Evolutionary conservation across 1,140 invertebrate genomes (phyloP), one percentile per base, ranked within the genome.

Genomic region (Argopecten irradians): DNA sequence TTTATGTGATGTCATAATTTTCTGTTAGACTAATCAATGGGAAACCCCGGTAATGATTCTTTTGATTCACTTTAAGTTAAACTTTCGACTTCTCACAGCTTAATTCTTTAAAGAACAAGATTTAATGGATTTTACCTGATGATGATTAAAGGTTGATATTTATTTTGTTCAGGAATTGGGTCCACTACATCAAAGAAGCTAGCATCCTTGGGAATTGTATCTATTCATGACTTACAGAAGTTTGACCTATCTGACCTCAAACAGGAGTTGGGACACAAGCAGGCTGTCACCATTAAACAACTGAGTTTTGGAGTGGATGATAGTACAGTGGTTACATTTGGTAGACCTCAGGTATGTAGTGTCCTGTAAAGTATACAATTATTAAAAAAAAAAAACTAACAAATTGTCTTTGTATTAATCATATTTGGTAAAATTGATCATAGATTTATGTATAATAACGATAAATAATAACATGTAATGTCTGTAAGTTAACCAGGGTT

Each of bases 291-390:
- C 2, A 89, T 94, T 22, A 88, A 91, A 86, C 43, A 93, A 14
- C 89, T 94, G 34, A 89, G 90, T 32, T 87, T 88, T 89, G 94
- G 93, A 34, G 87, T 93, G 13, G 94, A 94, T 90, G 88, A 92
- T 34, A 91, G 87, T 22, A 91, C 92, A 46, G 92, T 94, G 0
- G 87, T 92, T 22, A 82, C 89, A 84, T 93, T 88, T 87, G 91
- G 91, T 32, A 90, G 84, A 82, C 93, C 94, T 16, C 94, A 94
- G 92, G 93, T 94, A 83, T 39, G 0, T 28, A 43, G 43, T 46
- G 1, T 14, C 2, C 22, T 46, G 43, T 46, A 14, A 16, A n/a
- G n/a, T n/a, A n/a, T n/a, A n/a, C n/a, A n/a, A n/a, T n/a, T n/a
- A n/a, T 55, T n/a, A 55, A 55, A 14, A 55, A 13, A 55, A n/a